A percentile compares a stretch with the other conserved stretches of the same genome.
phyloP scores from a whole-genome alignment of 2,113 vertebrate genomes.

The Archocentrus centrarchus region DNA sequence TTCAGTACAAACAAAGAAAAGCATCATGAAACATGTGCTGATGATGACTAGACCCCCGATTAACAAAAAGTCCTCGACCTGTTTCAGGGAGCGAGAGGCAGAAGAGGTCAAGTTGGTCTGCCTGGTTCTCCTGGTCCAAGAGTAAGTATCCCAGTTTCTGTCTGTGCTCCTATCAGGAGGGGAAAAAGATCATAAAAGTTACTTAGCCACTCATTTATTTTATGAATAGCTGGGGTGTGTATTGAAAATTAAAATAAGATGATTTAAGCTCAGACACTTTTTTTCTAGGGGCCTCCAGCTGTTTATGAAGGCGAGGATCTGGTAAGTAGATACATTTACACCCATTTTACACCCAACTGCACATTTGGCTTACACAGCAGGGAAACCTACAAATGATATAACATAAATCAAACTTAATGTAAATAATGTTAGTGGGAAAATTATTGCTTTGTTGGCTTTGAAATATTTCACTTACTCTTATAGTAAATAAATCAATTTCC shows the following conservation, averaged over 20 bases:
- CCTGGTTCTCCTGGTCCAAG: constrained; percentile 87
- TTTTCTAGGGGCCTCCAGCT: constrained; percentile 74
- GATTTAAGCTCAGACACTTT: not conserved
- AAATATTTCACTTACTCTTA: not conserved
- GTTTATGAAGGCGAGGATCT: constrained; percentile 79
- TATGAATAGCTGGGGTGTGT: not conserved
- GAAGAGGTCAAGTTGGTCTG: constrained; percentile 85
- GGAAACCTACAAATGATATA: not conserved
- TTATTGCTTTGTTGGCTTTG: not conserved
- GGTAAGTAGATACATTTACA: constrained; percentile 67
- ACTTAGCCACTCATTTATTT: not conserved
- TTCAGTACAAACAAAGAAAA: not conserved
- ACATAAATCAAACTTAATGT: not conserved
- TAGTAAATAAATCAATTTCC: rapidly evolving
- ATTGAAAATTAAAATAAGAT: not conserved
- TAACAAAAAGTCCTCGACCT: not conserved
- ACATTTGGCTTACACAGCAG: not conserved
- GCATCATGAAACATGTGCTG: not conserved
- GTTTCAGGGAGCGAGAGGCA: constrained; percentile 87
- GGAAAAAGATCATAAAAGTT: not conserved
- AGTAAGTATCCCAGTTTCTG: constrained; percentile 78
- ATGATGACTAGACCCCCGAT: not conserved
- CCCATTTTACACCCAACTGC: not conserved
- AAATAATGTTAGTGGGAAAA: not conserved
- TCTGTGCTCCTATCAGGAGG: not conserved